Base-by-base conservation (phyloP, 2,797 vertebrate genomes). In the Bovichtus variegatus region DNA sequence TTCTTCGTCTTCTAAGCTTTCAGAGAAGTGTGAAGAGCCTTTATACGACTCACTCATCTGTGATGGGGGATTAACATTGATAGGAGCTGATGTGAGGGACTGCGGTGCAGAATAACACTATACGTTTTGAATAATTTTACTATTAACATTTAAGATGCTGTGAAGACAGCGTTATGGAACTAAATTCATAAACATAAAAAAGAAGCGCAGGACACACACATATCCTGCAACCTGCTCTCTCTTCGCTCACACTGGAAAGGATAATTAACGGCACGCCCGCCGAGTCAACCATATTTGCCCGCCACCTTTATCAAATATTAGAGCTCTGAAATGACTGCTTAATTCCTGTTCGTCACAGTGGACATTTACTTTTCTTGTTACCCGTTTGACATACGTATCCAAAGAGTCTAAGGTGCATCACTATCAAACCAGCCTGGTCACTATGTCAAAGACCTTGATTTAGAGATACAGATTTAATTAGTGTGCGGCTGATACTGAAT, bases 301-400 rank as follows among this genome's bases (percentile, higher is more conserved):
- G 18, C 71, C 71, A 84, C 67, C 49, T 69, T 74, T 7, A 67
- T 9, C 68, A 85, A 90, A 92, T 87, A 88, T 82, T 89, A 63
- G 40, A 13, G 27, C 36, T 76, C 46, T 70, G 3, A 64, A 76
- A 74, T 72, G 13, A 78, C 29, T 11, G 29, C 21, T 16, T 54
- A 74, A 77, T 72, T 83, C 40, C 13, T 4, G 51, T 74, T 64
- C 53, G 46, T 53, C 27, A 23, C 27, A 0, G 10, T 8, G 9
- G 27, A 68, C 3, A 15, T 71, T 64, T 72, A 34, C 8, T 21
- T 38, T 3, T 51, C 54, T 54, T 40, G 25, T 34, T 44, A n/a
- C 18, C 44, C 2, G 9, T 34, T 43, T 71, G 50, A 66, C 41
- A 27, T 19, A n/a, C n/a, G 5, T 27, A 38, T 29, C 16, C 0